Base-by-base conservation (phyloP, 2,888 invertebrate genomes). In the Plutella xylostella region DNA sequence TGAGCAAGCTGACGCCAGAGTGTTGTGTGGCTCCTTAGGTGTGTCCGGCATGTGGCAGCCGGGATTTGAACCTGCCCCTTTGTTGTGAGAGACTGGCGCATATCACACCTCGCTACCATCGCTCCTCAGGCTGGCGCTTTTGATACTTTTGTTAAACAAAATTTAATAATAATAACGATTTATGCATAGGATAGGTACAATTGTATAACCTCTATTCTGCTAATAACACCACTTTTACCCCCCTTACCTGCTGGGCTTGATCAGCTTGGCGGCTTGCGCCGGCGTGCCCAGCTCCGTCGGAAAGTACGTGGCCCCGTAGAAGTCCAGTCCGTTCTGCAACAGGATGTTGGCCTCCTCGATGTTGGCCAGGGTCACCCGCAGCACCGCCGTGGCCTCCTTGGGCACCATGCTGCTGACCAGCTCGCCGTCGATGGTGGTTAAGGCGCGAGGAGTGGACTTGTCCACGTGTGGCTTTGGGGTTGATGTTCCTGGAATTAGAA, bases 251-350 rank as follows among this genome's bases (percentile, higher is more conserved):
- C 74, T 78, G 4, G 84, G 83, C 51, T 80, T 86, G 63, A 84
- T 86, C 64, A 88, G 79, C 56, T 85, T 87, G 22, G 87, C 87
- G 40, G 88, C 86, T 55, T 88, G 87, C 47, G 88, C 85, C 22
- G 90, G 87, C 51, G 88, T 86, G 33, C 89, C 90, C 51, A 92
- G 86, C 68, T 93, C 93, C 3, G 93, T 92, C 41, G 93, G 93
- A 76, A 94, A 94, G 82, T 90, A 93, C 19, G 94, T 94, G 37
- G 94, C 93, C 17, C 93, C 93, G 65, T 93, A 94, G 80, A 94
- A 94, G 75, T 94, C 93, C 47, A 94, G 82, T 0, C 94, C 94
- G 61, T 92, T 92, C 72, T 93, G 93, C 46, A 94, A 84, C 45
- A 94, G 80, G 58, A 89, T 88, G 69, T 92, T 91, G 56, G 89